Conservation (phyloP, 2,888 invertebrate species). For the Tanytarsus gracilentus region DNA sequence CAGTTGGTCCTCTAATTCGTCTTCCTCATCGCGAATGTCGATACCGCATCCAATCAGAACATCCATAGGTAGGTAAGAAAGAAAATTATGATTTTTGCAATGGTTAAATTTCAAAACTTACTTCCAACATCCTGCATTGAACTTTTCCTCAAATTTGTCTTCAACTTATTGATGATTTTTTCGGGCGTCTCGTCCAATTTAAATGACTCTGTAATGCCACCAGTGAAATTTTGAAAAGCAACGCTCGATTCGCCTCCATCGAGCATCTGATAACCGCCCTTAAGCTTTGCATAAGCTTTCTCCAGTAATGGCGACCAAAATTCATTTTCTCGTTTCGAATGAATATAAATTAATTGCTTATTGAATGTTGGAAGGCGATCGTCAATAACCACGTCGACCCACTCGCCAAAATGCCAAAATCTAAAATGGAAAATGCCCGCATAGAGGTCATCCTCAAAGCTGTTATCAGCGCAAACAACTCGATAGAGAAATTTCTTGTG, state of each 20-base stretch:
- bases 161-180: constrained; percentile 76
- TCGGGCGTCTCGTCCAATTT: constrained; percentile 74
- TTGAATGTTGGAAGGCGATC: constrained; percentile 73
- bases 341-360: constrained; percentile 69
- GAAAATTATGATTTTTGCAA: too few species aligned
- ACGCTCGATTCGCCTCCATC: constrained; percentile 97
- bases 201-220: constrained; percentile 88
- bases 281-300: constrained; percentile 63
- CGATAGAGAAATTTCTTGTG: constrained; percentile 71
- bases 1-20: constrained; percentile 50
- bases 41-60: constrained; percentile 50
- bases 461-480: constrained; percentile 86
- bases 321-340: constrained; percentile 69
- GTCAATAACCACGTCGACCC: constrained; percentile 81
- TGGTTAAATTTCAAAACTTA: too few species aligned
- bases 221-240: constrained; percentile 99
- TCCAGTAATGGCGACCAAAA: constrained; percentile 86
- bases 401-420: constrained; percentile 85
- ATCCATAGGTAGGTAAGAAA: too few species aligned
- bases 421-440: constrained; percentile 87
- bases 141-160: constrained; percentile 47
- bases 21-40: constrained; percentile 47
- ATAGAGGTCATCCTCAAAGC: constrained; percentile 73
- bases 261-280: constrained; percentile 94
- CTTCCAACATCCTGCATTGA: constrained; percentile 54